These are phyloP conservation scores for Euura lappo DNA, from an alignment of 1,140 invertebrate species.

Conservation along the genomic window DNA sequence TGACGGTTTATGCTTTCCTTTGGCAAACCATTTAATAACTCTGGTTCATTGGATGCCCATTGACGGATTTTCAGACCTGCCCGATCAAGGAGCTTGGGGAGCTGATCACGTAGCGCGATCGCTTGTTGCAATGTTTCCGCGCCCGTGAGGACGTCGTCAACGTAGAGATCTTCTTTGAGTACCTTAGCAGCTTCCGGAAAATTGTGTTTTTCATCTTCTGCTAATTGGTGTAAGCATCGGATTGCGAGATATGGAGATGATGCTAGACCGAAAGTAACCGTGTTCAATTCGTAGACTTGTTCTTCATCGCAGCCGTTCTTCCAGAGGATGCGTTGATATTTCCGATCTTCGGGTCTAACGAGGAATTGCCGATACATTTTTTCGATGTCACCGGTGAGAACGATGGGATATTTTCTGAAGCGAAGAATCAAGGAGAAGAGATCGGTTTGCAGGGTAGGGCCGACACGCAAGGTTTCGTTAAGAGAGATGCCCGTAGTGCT, in stretches of 20 bases:
- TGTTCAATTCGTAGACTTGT: constrained; percentile 36
- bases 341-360: constrained; percentile 34
- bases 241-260: constrained; percentile 43
- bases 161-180: constrained; percentile 40
- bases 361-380: constrained; percentile 52
- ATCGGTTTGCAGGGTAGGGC: background rate
- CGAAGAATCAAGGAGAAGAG: constrained; percentile 7
- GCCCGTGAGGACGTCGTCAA: no score
- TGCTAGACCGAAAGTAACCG: constrained; percentile 36
- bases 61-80: constrained; percentile 37
- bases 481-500: no score
- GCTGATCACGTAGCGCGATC: constrained; percentile 28
- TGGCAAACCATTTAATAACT: constrained; percentile 14
- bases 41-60: constrained; percentile 25
- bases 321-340: constrained; percentile 48
- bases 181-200: constrained; percentile 37
- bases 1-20: constrained; percentile 4
- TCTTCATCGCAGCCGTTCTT: constrained; percentile 19
- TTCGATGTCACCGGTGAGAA: constrained; percentile 16
- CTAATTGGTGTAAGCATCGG: constrained; percentile 37
- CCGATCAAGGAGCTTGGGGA: constrained; percentile 29
- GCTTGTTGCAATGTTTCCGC: constrained; percentile 33
- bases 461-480: no score
- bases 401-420: constrained; percentile 10
- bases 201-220: constrained; percentile 28